Evolutionary conservation across 2,797 vertebrate genomes (phyloP), one percentile per base, ranked within the genome.

Genomic region (Apogon hyalosoma): DNA sequence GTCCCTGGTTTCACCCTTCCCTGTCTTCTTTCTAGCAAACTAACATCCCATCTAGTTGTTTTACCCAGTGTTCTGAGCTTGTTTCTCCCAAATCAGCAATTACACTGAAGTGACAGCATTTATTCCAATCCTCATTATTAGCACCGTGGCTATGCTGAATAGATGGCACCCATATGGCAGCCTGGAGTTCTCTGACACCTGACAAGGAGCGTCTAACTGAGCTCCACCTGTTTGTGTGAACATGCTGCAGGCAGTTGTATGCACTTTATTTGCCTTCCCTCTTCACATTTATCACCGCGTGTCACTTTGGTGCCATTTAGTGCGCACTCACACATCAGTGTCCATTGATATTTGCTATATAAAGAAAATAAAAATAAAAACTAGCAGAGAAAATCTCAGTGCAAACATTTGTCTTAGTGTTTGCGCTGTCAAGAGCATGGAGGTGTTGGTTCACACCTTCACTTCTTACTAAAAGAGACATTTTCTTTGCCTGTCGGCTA

Each of bases 61-160:
- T 52, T 65, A 60, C 65, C 50, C 14, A 16, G 50, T 75, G 76
- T 85, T 76, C 61, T 33, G 10, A 52, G 60, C 59, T 73, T 40
- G 53, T 67, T 86, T 85, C 63, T 82, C 77, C 87, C 87, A 75
- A 65, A 62, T 41, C 79, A 78, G 70, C 84, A 79, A 84, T 87
- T 90, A 82, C 42, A 75, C 61, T 54, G 54, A 85, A 88, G 83
- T 76, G 84, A 73, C 71, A 41, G 40, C 71, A 77, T 87, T 85
- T 53, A 87, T 89, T 86, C 71, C 48, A 57, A 45, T 48, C 31
- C 79, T 84, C 71, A 71, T 84, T 88, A 88, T 84, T 73, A 73
- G 69, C 40, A 11, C 73, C 50, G 56, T 3, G n/a, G 68, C 69
- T 36, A 24, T 21, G 49, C 55, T 69, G 80, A 84, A 77, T 77